phyloP scores from a whole-genome alignment of 2,888 invertebrate genomes.

The Dynastes tityus region DNA sequence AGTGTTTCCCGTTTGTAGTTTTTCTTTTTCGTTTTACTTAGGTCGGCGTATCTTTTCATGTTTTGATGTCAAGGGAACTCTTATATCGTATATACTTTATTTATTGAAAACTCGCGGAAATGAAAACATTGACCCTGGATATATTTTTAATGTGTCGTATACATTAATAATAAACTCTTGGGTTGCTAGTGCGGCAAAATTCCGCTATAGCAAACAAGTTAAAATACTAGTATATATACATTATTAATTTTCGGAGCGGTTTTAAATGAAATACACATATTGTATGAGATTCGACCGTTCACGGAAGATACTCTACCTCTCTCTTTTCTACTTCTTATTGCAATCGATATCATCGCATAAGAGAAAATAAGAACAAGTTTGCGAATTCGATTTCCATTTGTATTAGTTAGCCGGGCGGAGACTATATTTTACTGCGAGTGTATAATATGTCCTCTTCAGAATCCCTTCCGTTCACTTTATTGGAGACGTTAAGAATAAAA shows the following conservation, averaged over 20 bases:
- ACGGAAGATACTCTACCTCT: not conserved
- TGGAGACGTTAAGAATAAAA: slow-evolving; percentile 47
- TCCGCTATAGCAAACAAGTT: slow-evolving; percentile 22
- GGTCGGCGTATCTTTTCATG: not conserved
- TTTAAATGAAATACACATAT: slow-evolving; percentile 34
- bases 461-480: slow-evolving; percentile 42
- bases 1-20: not conserved
- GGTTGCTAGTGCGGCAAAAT: slow-evolving; percentile 26
- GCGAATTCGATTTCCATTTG: slow-evolving; percentile 56
- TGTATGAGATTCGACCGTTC: not conserved
- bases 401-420: slow-evolving; percentile 55
- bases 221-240: slow-evolving; percentile 25
- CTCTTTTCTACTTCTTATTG: not conserved
- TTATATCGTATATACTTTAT: slow-evolving; percentile 16
- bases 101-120: slow-evolving; percentile 32
- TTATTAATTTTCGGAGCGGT: slow-evolving; percentile 27
- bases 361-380: slow-evolving; percentile 40
- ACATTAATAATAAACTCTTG: slow-evolving; percentile 19
- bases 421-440: slow-evolving; percentile 55
- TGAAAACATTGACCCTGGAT: slow-evolving; percentile 35
- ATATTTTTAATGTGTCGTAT: slow-evolving; percentile 40
- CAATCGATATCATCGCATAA: slow-evolving; percentile 25
- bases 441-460: slow-evolving; percentile 54
- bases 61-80: slow-evolving; percentile 2
- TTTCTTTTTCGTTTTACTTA: not conserved